Evolutionary conservation across 2,797 vertebrate species (phyloP), one percentile per base, ranked within the genome.

Genomic region (Cirrhinus mrigala): DNA sequence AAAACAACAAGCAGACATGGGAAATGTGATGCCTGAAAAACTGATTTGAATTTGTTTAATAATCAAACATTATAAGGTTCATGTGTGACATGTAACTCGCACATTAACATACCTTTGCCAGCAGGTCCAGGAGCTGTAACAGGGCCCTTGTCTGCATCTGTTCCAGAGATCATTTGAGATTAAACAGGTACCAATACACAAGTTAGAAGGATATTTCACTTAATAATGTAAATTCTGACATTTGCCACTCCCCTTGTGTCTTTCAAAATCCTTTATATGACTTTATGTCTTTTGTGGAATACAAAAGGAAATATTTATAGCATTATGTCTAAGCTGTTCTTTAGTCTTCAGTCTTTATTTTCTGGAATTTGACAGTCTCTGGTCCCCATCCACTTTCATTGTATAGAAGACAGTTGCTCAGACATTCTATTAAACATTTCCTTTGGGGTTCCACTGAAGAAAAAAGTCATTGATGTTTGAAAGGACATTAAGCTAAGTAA

Each of bases 61-160:
- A 9, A 83, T 54, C 24, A 48, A 82, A n/a, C 44, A 18, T 83
- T 29, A 16, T 2, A 68, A 10, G 40, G 54, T 66, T 75, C 0
- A n/a, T 62, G 56, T 79, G 20, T 64, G 24, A 56, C 46, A 78
- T 15, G 22, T 76, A 78, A 56, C 20, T 22, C 27, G 80, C 37
- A 82, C 16, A 69, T 88, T 91, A 83, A 12, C 89, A 89, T 97
- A 99, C 98, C 98, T 97, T 97, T 99, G 88, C 96, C 97, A 85
- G 97, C 96, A 88, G 97, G 96, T 73, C 96, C 96, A 44, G 98
- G 98, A 77, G 94, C 87, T 75, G 95, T 94, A 84, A 98, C 95
- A 15, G 97, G 97, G 86, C 89, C 94, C 84, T 92, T 94, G 88
- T 95, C 95, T 95, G 93, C 83, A 94, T 93, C 86, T 92, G 84